Evolutionary conservation across 2,113 vertebrate genomes (phyloP), one percentile per base, ranked within the genome.

Genomic region (Chrysochloris asiatica): DNA sequence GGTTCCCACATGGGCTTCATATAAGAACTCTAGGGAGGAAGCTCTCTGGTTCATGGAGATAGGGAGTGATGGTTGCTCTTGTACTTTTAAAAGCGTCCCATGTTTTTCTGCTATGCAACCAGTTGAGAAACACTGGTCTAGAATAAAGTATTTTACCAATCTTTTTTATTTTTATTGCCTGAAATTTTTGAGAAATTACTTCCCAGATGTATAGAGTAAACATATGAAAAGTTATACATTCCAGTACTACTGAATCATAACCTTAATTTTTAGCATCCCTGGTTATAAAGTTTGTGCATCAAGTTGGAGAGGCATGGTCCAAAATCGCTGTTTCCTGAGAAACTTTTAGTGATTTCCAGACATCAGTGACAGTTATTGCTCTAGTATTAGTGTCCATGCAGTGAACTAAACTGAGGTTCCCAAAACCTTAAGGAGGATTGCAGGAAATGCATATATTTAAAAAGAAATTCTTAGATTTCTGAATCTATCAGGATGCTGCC

Each of bases 131-230:
- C 26, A 33, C 19, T 69, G 43, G 7, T 80, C 4, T 83, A 83
- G 12, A 47, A 61, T 75, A 54, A 90, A 93, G 86, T 52, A 1
- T 11, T 41, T 85, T 13, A 28, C 19, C 28, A 5, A 2, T 67
- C 61, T 38, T 76, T 67, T 76, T 48, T 30, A 1, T 48, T 50
- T 69, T 82, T 6, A 63, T 10, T 83, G 30, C 33, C 22, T 21
- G 22, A 47, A n/a, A 36, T 45, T 95, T 92, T 69, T 84, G 45
- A 73, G 21, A 91, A 77, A 69, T 89, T 89, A 30, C 36, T 83
- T 65, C 17, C 59, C 4, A 83, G 38, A 59, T n/a, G 33, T 36
- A 67, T 5, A 79, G 21, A 86, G 45, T 59, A 84, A 86, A 43
- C 12, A 36, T 93, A 84, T n/a, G 43, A 71, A 65, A 86, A 83